phyloP scores from a whole-genome alignment of 2,888 invertebrate species.

The Trissonchulus latispiculum region DNA sequence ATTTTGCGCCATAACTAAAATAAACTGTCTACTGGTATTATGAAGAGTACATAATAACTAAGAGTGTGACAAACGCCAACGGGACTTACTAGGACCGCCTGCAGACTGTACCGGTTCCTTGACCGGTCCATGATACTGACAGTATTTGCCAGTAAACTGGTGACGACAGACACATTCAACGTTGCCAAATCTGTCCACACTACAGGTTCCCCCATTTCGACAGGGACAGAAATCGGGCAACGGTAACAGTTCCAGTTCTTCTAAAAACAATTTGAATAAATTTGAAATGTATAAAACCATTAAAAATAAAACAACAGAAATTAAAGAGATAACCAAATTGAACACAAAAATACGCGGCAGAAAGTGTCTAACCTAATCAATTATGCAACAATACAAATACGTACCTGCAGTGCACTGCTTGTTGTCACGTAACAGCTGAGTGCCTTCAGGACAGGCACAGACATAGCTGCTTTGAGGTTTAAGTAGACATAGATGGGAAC shows the following conservation, averaged over 20 bases:
- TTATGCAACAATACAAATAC: conserved; percentile 25
- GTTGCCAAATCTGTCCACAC: conserved; percentile 45
- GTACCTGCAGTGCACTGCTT: conserved; percentile 60
- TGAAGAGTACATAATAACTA: too few relatives aligned
- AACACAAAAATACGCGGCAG: too few relatives aligned
- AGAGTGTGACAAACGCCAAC: too few relatives aligned
- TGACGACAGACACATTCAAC: conserved; percentile 59
- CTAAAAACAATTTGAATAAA: conserved; percentile 16
- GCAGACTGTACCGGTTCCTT: neutral
- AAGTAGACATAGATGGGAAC: conserved; percentile 83
- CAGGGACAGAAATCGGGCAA: conserved; percentile 62
- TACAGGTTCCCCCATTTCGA: conserved; percentile 72
- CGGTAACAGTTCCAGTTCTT: conserved; percentile 53
- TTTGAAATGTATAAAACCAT: conserved; percentile 8
- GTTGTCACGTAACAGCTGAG: conserved; percentile 34
- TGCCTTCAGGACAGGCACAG: conserved; percentile 77
- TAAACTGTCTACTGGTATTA: too few relatives aligned
- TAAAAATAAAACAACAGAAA: conserved; percentile 8
- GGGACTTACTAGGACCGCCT: neutral
- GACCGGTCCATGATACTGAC: conserved; percentile 51
- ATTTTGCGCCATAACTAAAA: too few relatives aligned
- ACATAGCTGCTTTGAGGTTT: conserved; percentile 70
- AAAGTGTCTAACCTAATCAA: too few relatives aligned
- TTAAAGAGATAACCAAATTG: neutral
- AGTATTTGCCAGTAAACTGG: conserved; percentile 62